Evolutionary conservation across 2,113 vertebrate genomes (phyloP).

Genomic region (Bucco capensis): DNA sequence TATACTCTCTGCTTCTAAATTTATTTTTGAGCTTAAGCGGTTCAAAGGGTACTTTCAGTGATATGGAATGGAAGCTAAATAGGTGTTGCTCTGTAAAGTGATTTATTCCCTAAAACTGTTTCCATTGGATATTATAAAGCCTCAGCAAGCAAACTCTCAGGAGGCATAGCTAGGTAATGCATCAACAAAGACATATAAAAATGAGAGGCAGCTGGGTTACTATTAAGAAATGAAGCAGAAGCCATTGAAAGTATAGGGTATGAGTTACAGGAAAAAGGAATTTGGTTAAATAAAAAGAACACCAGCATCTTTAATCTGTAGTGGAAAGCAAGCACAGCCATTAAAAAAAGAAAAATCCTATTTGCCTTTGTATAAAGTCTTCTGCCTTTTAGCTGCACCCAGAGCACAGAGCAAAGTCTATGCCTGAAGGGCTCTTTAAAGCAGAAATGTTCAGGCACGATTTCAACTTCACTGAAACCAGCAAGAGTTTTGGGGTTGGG

Average conservation of each 20-base stretch:
- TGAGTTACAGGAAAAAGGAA: background rate
- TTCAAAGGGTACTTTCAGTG: conserved; percentile 13
- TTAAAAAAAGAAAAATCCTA: accelerated
- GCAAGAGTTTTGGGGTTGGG: background rate
- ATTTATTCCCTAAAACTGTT: conserved; percentile 34
- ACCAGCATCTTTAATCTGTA: background rate
- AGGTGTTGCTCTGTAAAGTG: conserved; percentile 14
- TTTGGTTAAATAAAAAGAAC: conserved; percentile 21
- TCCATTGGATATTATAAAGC: background rate
- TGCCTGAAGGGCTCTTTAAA: background rate
- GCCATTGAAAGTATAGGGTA: background rate
- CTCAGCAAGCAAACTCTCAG: conserved; percentile 37
- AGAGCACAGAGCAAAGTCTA: background rate
- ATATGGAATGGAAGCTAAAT: conserved; percentile 21
- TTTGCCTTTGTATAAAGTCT: background rate
- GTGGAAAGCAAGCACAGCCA: background rate
- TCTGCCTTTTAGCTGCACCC: background rate
- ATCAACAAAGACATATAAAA: conserved; percentile 33
- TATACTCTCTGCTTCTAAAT: background rate
- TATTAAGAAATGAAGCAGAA: conserved; percentile 46
- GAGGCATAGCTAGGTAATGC: conserved; percentile 37
- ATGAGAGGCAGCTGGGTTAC: background rate
- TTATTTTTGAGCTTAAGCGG: background rate
- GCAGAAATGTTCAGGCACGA: background rate
- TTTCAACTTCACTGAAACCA: background rate